phyloP scores from a whole-genome alignment of 2,888 invertebrate species.

The Cephonodes hylas region DNA sequence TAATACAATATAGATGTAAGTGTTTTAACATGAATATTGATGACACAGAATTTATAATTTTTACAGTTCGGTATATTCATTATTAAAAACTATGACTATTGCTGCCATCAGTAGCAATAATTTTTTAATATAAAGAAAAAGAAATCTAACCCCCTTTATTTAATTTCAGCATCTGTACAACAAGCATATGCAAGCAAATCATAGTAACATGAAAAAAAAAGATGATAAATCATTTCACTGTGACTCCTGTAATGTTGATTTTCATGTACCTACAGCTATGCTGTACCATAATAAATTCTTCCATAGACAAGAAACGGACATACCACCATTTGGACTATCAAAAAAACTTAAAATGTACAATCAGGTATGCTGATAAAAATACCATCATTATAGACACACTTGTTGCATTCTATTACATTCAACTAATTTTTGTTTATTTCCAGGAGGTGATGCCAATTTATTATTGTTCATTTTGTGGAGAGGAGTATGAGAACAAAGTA shows the following conservation, averaged over 20 bases:
- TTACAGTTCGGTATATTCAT: too few species aligned
- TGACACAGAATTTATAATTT: too few species aligned
- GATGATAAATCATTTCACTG: constrained; percentile 63
- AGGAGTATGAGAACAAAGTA: constrained; percentile 84
- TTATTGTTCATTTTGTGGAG: constrained; percentile 82
- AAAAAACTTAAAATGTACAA: constrained; percentile 61
- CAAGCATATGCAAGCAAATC: constrained; percentile 76
- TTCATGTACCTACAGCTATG: constrained; percentile 79
- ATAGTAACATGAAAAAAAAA: constrained; percentile 45
- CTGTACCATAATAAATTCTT: constrained; percentile 80
- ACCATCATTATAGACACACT: neutral
- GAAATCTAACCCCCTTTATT: too few species aligned
- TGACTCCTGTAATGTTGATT: constrained; percentile 79
- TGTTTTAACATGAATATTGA: too few species aligned
- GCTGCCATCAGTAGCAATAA: too few species aligned
- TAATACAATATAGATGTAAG: too few species aligned
- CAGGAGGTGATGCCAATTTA: constrained; percentile 66
- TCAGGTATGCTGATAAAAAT: constrained; percentile 44
- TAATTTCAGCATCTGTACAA: constrained; percentile 77
- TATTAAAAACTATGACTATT: too few species aligned
- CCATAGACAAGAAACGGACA: constrained; percentile 67
- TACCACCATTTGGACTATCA: constrained; percentile 63
- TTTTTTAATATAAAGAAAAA: neutral
- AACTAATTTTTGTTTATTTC: constrained; percentile 27
- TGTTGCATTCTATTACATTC: neutral